Base-by-base conservation (phyloP, 2,113 vertebrate species). In the Bombycilla garrulus region DNA sequence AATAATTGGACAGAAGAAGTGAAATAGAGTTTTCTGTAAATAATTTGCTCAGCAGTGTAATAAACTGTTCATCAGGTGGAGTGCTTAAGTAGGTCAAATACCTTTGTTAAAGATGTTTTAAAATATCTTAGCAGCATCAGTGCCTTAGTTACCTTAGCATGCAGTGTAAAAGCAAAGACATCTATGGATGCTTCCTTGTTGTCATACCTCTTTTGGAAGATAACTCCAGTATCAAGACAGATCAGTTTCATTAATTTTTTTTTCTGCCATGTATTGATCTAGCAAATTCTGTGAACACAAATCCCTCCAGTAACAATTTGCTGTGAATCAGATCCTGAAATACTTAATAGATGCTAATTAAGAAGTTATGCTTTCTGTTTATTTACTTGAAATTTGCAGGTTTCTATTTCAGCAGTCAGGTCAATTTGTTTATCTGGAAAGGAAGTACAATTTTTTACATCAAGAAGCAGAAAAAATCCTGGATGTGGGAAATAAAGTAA, bases 401-500 rank as follows among this genome's bases (percentile, higher is more conserved):
- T 86, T 98, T 87, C 96, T 99, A 53, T 96, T 98, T 81, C 98
- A 98, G 45, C 99, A 99, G 88, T 98, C 98, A 6, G 94, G 96
- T 84, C 98, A 97, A 90, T 98, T 99, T 97, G 96, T 98, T 48
- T 93, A 97, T 31, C 92, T 99, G 29, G 98, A 99, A 88, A 97
- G 98, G 58, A 98, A 98, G 47, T 99, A 98, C 92, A 96, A 45
- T 25, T 94, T 97, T 33, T 85, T 99, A 53, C 97, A 98, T 53
- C 97, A 96, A 64, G 98, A 98, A 97, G 97, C 98, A 24, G 97
- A 92, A 13, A 96, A 96, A 45, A 94, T 98, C 69, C 95, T 98
- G 91, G 95, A 96, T 33, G 88, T 99, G 95, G 97, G 98, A 96
- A 97, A 98, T 80, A 98, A 98, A 97, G 93, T 99, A 23, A 94